Conservation (phyloP, 2,888 invertebrate species). For the Meteorus cinctellus region DNA sequence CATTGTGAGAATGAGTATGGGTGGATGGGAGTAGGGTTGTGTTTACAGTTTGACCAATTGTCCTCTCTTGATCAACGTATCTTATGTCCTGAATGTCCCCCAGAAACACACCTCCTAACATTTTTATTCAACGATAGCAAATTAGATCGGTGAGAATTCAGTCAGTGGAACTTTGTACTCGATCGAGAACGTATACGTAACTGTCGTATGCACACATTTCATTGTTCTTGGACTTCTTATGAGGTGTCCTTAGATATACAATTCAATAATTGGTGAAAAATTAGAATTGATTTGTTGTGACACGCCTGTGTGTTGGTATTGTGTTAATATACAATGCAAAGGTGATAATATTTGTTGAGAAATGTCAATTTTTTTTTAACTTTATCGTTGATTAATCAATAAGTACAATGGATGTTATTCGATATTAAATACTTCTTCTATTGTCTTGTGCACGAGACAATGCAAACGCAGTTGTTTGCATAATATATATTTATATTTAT, state of each 20-base stretch:
- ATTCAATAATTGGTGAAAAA: background rate
- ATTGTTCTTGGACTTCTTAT: background rate
- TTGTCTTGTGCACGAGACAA: background rate
- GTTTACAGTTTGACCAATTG: conserved; percentile 18
- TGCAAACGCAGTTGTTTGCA: background rate
- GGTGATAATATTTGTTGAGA: background rate
- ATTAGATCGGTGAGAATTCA: conserved; percentile 16
- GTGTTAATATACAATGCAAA: background rate
- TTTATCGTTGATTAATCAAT: background rate
- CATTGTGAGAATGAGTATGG: background rate
- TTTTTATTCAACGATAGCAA: conserved; percentile 10
- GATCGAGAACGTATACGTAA: background rate
- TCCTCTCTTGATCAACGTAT: conserved; percentile 5
- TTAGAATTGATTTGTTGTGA: background rate
- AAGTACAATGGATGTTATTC: background rate
- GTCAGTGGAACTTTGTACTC: conserved; percentile 23
- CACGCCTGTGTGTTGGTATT: background rate
- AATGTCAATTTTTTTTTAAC: background rate
- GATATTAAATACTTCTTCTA: background rate
- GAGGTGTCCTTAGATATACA: background rate
- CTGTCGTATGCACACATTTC: background rate
- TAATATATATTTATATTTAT: no score
- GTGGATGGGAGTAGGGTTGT: background rate
- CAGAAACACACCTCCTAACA: background rate
- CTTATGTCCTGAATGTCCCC: conserved; percentile 1